Evolutionary conservation across 1,140 invertebrate species (phyloP), one percentile per base, ranked within the genome.

Genomic region (Cotesia chilonis): DNA sequence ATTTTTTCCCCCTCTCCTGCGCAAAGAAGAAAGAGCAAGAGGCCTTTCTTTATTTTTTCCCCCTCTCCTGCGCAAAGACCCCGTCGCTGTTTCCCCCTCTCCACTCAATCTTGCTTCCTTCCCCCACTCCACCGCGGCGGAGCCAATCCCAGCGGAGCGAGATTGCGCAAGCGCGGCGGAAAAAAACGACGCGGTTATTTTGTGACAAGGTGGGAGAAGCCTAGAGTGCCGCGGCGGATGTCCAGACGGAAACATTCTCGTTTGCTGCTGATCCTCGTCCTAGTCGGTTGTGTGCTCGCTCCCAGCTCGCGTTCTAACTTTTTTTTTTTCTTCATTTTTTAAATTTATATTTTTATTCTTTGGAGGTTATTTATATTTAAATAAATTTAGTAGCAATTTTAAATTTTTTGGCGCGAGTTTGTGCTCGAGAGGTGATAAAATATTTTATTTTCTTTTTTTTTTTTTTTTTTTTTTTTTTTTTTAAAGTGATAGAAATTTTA

Each of bases 211-310:
- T 76, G 81, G 82, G 84, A 82, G 75, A 60, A 59, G 75, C 72
- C 68, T 77, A 82, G 79, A 83, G 79, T 82, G 82, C 84, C 80
- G 80, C 80, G 81, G 74, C 57, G 75, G 77, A 79, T 82, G 78
- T 77, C 77, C 79, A 76, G 72, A 66, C 71, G 74, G 78, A 75
- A 77, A 78, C 78, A 81, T 81, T 76, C 82, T 82, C 84, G 83
- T 85, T 85, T 78, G 82, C 79, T 81, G 82, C 79, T 77, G 82
- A 70, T 74, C 82, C 78, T 67, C 77, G 61, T 76, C 73, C 75
- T 55, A 78, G 77, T 83, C 81, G 78, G 83, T 84, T 76, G 75
- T 70, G 74, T 71, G 76, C 74, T 70, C 71, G 72, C 73, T 68
- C 41, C 64, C 59, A 38, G 28, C 47, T 38, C 52, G 20, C 68